Evolutionary conservation across 2,888 invertebrate species (phyloP).

Genomic region (Molorchus minor): DNA sequence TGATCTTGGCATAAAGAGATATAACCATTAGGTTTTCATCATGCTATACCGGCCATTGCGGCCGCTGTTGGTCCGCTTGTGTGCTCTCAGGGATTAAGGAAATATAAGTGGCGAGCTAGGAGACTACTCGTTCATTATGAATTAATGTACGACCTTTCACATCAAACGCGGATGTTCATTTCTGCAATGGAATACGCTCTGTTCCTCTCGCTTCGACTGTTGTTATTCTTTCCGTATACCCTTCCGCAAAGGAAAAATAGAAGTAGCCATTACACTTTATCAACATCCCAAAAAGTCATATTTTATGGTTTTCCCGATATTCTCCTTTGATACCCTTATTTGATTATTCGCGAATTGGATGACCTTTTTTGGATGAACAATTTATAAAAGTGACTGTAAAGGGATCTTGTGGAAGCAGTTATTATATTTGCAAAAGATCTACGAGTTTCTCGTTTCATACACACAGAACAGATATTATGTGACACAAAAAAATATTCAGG

Average conservation of each 20-base stretch:
- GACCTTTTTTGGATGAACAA: no score
- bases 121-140: constrained; percentile 62
- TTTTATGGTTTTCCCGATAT: neutral
- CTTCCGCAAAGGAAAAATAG: constrained; percentile 19
- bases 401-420: no score
- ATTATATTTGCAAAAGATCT: no score
- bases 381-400: no score
- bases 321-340: no score
- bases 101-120: constrained; percentile 63
- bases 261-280: constrained; percentile 12
- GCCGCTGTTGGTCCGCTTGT: constrained; percentile 55
- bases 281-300: constrained; percentile 11
- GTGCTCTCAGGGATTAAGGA: constrained; percentile 63
- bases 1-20: constrained; percentile 47
- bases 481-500: no score
- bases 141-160: constrained; percentile 62
- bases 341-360: no score
- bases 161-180: constrained; percentile 57
- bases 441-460: no score
- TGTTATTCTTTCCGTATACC: constrained; percentile 40
- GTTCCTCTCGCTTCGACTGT: constrained; percentile 39
- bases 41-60: constrained; percentile 58
- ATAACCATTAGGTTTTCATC: constrained; percentile 65
- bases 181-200: constrained; percentile 42
- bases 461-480: no score